Base-by-base conservation (phyloP, 2,797 vertebrate genomes). In the Rhyacichthys aspro region DNA sequence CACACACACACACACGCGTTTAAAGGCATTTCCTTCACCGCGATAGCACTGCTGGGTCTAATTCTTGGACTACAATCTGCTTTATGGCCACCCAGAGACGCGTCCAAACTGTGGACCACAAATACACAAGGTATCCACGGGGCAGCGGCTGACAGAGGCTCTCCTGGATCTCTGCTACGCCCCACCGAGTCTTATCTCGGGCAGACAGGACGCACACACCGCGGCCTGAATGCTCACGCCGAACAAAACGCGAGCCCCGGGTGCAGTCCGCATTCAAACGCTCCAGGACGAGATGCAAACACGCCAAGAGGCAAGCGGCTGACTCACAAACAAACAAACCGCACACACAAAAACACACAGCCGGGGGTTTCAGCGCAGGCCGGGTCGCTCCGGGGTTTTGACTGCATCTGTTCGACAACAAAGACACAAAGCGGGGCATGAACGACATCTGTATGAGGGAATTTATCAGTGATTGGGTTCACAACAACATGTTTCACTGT, bases 171-270 rank as follows among this genome's bases (percentile, higher is more conserved):
- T 78, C 50, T 55, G 66, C 79, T 74, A 76, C 65, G 56, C 80
- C 76, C 78, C 66, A 63, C 76, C 69, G 81, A 86, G 81, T 84
- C 74, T 89, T 86, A 85, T 87, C 82, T 86, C 59, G 77, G 78
- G 82, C 74, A 67, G 78, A 76, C 82, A 84, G 80, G 53, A 70
- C 45, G 64, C 58, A 73, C 54, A 72, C 69, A 63, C 48, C 36
- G 38, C 57, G 50, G 52, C 66, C 47, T 39, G 34, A 8, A 34
- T 23, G 38, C 23, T 42, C 32, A 28, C 16, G 8, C 9, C n/a
- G 39, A 41, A 38, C 52, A 17, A 7, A 39, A 53, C 9, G 2
- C 16, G 11, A 11, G 18, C 44, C 16, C 9, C 14, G 34, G 44
- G 66, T 23, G 48, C 45, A 57, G 36, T n/a, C 10, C 17, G 37